Evolutionary conservation across 1,140 invertebrate genomes (phyloP), one percentile per base, ranked within the genome.

Genomic region (Helicoverpa armigera): DNA sequence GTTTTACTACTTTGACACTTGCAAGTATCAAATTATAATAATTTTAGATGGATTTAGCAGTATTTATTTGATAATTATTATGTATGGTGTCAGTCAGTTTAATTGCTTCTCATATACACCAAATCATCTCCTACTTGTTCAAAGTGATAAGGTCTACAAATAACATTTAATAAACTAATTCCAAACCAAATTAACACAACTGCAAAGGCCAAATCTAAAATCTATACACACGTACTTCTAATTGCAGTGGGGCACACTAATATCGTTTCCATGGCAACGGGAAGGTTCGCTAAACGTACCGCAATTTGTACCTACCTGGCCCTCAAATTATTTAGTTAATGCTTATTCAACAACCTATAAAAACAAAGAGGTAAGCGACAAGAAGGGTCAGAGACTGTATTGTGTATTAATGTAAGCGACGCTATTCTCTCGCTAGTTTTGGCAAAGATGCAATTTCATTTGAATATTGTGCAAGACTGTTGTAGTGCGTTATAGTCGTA

Each of bases 391-490:
- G 86, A 89, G 88, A 90, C 89, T 84, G 88, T 90, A 93, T 94
- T 94, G 90, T 92, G 91, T 94, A 94, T 94, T 95, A 94, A 94
- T 94, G 92, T 89, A 87, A 91, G 88, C 88, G 89, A 90, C 89
- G 90, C 92, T 85, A 90, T 94, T 92, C 88, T 88, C 89, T 75
- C 89, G 91, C 89, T 93, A 94, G 93, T 94, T 94, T 94, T 94
- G 93, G 93, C 93, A 94, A 94, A 94, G 93, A 94, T 94, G 92
- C 92, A 94, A 94, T 94, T 94, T 93, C 92, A 94, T 94, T 94
- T 94, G 93, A 94, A 94, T 94, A 94, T 92, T 91, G 91, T 93
- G 92, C 92, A 94, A 92, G 91, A 89, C 90, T 89, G 92, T 92
- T 93, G 91, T 90, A 88, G 86, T 82, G 88, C 89, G 90, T 89